Evolutionary conservation across 2,888 invertebrate genomes (phyloP).

Genomic region (Lottia scabra): DNA sequence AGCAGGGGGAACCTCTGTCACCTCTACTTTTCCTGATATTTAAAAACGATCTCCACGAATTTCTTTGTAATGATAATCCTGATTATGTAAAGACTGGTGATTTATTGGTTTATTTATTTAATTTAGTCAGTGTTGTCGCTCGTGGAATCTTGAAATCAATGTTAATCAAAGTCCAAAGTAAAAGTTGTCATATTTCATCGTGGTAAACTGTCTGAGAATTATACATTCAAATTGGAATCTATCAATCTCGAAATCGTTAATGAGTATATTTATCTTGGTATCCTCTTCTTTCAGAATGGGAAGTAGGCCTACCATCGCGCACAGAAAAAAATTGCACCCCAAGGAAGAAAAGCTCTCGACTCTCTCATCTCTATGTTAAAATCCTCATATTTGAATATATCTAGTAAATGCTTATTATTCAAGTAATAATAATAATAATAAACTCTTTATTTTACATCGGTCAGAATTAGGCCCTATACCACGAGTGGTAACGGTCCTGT

Average conservation of each 20-base stretch:
- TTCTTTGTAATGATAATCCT: neutral
- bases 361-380: neutral
- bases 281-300: neutral
- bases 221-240: neutral
- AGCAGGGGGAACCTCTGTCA: neutral
- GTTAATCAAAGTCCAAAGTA: neutral
- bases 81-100: neutral
- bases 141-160: neutral
- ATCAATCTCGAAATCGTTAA: neutral
- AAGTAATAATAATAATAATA: too few relatives aligned
- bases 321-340: neutral
- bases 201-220: neutral
- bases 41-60: neutral
- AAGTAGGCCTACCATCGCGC: neutral
- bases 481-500: too few relatives aligned
- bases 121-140: neutral
- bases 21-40: neutral
- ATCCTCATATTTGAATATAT: neutral
- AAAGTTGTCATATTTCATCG: neutral
- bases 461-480: too few relatives aligned
- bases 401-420: neutral
- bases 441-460: too few relatives aligned
- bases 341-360: neutral
- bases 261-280: neutral
- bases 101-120: neutral